Evolutionary conservation across 2,797 vertebrate genomes (phyloP), one percentile per base, ranked within the genome.

Genomic region (Natrix natrix): DNA sequence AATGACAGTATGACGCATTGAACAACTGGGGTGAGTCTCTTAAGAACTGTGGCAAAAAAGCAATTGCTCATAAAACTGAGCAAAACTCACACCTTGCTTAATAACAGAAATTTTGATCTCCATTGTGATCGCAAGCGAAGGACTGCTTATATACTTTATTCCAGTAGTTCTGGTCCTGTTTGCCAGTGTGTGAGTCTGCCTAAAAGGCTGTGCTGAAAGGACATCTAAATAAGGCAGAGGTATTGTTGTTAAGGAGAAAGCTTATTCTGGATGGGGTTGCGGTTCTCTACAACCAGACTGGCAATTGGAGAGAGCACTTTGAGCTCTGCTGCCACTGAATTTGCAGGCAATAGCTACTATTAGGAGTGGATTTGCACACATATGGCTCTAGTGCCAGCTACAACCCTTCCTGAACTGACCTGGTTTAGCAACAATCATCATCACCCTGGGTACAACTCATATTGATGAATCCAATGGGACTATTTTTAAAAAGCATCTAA

Each of bases 101-200:
- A 69, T 14, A 69, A 37, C 14, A 69, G 66, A 69, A 69, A 32
- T 69, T 17, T 69, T 69, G 2, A 16, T 69, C n/a, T 32, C 66
- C 1, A 17, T 69, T 69, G 66, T 32, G 66, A n/a, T 16, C 0
- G 2, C 14, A 69, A 32, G 5, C 2, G 0, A 0, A 32, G 66
- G n/a, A 32, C n/a, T 32, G 14, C 13, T 69, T 69, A 5, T 8
- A 43, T 37, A 78, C 3, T 78, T 16, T 78, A 8, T 43, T 78
- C 16, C 32, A 37, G 69, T 78, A 78, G 37, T 22, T 78, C 74
- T 78, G 37, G 74, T 48, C 37, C 37, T 78, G 20, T 83, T 83
- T 48, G 74, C 20, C 74, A 22, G 74, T 8, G 32, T 37, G 32
- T 37, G 37, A 43, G 8, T 20, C 37, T 78, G 37, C 74, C 74